These are phyloP conservation scores for Pangasius krempfi DNA, from an alignment of 2,797 vertebrate species.

Conservation along the genomic window DNA sequence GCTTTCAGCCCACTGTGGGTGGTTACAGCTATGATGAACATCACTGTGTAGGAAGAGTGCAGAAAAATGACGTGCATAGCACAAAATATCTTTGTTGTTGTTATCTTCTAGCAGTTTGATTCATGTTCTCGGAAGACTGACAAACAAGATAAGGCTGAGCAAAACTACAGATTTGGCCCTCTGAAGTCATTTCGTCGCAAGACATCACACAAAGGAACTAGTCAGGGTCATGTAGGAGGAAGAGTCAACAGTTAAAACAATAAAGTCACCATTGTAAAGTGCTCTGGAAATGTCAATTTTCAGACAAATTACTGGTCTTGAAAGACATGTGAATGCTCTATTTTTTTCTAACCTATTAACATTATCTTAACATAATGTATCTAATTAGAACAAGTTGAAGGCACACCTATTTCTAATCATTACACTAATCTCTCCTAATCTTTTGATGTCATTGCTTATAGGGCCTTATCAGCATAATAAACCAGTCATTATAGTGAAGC, in stretches of 20 bases:
- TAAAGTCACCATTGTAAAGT: slow-evolving; percentile 11
- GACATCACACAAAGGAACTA: slow-evolving; percentile 45
- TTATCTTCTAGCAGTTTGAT: slow-evolving; percentile 38
- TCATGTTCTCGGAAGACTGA: slow-evolving; percentile 40
- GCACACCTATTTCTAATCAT: slow-evolving; percentile 1
- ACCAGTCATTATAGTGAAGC: background rate
- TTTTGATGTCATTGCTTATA: slow-evolving; percentile 15
- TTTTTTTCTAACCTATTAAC: background rate
- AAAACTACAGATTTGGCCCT: slow-evolving; percentile 22
- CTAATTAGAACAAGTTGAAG: background rate
- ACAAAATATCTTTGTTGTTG: slow-evolving; percentile 21
- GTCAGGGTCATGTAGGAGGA: slow-evolving; percentile 46
- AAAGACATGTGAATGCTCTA: background rate
- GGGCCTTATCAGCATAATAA: slow-evolving; percentile 12
- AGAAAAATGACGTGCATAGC: slow-evolving; percentile 40
- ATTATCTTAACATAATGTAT: slow-evolving; percentile 9
- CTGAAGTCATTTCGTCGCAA: slow-evolving; percentile 28
- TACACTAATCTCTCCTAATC: slow-evolving; percentile 24
- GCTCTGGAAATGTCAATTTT: background rate
- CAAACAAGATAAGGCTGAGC: slow-evolving; percentile 37
- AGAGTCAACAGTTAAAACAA: slow-evolving; percentile 52
- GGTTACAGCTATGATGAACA: slow-evolving; percentile 24
- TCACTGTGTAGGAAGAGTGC: slow-evolving; percentile 30
- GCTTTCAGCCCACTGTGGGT: slow-evolving; percentile 19
- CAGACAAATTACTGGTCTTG: background rate